Percentiles rank a stretch among this genome's conserved stretches.
phyloP scores from a whole-genome alignment of 2,888 invertebrate genomes.

The Sphaerophoria rueppellii region DNA sequence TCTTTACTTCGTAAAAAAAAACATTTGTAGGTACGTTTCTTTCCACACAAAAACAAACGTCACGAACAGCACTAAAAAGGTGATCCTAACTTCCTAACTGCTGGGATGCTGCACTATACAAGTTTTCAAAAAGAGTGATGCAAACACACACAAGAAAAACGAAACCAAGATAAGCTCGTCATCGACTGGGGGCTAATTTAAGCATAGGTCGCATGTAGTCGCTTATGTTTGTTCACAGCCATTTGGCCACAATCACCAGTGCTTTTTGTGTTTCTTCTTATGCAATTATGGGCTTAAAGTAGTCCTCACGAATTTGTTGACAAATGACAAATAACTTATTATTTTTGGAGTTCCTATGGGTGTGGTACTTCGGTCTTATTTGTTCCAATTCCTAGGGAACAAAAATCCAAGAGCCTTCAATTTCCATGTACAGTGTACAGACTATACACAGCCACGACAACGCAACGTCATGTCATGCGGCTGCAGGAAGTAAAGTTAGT shows the following conservation, averaged over 20 bases:
- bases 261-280: no score
- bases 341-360: no score
- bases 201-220: not conserved
- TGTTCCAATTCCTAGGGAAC: no score
- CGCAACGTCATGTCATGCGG: not conserved
- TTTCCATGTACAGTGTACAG: no score
- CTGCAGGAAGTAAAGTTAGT: conserved; percentile 1
- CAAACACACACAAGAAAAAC: not conserved
- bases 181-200: not conserved
- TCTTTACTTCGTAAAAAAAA: conserved; percentile 14
- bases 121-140: not conserved
- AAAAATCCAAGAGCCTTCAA: no score
- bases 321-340: no score
- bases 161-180: not conserved
- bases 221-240: not conserved
- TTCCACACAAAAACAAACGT: not conserved
- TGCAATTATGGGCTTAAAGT: no score
- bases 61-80: conserved; percentile 12
- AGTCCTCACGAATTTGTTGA: no score
- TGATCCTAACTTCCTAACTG: not conserved
- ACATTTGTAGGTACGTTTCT: not conserved
- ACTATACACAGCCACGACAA: no score
- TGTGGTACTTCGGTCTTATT: no score
- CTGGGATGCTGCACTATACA: conserved; percentile 17
- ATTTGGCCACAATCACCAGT: no score